Percentiles rank a stretch among this genome's conserved stretches.
Conservation (phyloP, 2,113 vertebrate genomes). For the Hydropotes inermis region DNA sequence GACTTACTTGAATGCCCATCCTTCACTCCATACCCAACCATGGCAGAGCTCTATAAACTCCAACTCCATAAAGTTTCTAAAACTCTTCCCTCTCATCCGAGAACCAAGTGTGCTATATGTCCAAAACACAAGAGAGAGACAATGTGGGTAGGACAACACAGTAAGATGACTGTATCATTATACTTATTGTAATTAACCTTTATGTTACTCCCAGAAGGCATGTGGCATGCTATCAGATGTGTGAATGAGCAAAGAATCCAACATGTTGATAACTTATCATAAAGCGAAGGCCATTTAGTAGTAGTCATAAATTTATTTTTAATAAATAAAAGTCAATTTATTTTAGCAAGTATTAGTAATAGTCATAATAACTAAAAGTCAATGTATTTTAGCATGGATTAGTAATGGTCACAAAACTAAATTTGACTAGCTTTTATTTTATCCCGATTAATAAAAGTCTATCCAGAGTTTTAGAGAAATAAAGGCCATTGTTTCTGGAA, state of each 20-base stretch:
- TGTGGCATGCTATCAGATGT: neutral
- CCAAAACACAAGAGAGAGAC: neutral
- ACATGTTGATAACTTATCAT: neutral
- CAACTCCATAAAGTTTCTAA: neutral
- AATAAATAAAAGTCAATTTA: neutral
- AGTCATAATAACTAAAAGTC: too few relatives aligned
- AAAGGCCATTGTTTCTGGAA: slow-evolving; percentile 27
- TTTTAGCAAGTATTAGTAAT: too few relatives aligned
- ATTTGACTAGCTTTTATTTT: neutral
- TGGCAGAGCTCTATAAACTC: neutral
- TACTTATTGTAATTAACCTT: neutral
- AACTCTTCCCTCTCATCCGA: neutral
- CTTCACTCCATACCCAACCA: neutral
- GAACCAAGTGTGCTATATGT: neutral
- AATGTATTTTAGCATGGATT: neutral
- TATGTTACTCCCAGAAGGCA: neutral
- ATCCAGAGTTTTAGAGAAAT: slow-evolving; percentile 2
- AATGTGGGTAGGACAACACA: neutral
- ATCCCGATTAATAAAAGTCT: neutral
- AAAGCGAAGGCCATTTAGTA: neutral
- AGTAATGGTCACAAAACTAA: neutral
- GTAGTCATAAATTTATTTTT: neutral
- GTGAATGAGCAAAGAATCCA: neutral
- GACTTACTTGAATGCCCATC: neutral
- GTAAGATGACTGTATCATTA: neutral